Evolutionary conservation across 2,888 invertebrate genomes (phyloP), one percentile per base, ranked within the genome.

Genomic region (Lasioglossum zephyrum): DNA sequence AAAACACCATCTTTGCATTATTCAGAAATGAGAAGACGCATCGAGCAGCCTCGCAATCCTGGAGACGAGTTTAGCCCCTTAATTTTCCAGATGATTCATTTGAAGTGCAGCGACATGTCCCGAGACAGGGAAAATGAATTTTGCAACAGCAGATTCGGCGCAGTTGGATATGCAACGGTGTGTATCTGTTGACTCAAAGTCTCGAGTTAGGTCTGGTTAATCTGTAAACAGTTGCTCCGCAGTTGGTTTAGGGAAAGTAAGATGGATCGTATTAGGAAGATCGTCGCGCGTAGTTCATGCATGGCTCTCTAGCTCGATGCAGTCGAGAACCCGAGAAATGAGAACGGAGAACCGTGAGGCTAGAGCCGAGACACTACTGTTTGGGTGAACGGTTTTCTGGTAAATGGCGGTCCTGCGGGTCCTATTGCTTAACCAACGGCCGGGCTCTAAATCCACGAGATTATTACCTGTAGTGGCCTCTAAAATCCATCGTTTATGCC

Each of bases 191-290:
- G 16, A 26, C 72, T 47, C 72, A 26, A 72, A 41, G 44, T 26
- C 72, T 44, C 44, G 44, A 72, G 72, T 16, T 47, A 72, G 72
- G 26, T 72, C 44, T 72, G n/a, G 44, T 44, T 72, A 44, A 26
- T 72, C 72, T 47, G 41, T 72, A 72, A 72, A 72, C 72, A 72
- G 70, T 41, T 70, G 41, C 70, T n/a, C 41, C 70, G 41, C n/a
- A 70, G 72, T 72, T 72, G 72, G n/a, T 72, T 72, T 44, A 44
- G 72, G 44, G 72, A 44, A 72, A 39, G 72, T 72, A 72, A 72
- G 72, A 72, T 72, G 26, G 72, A 72, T 72, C 44, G 72, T 72
- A 72, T 72, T 26, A n/a, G 70, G n/a, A 70, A 39, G 70, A 70
- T 70, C 39, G 70, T 70, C 70, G 70, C 39, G 39, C 22, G 70